Evolutionary conservation across 2,888 invertebrate species (phyloP), one percentile per base, ranked within the genome.

Genomic region (Schizotus pectinicornis): DNA sequence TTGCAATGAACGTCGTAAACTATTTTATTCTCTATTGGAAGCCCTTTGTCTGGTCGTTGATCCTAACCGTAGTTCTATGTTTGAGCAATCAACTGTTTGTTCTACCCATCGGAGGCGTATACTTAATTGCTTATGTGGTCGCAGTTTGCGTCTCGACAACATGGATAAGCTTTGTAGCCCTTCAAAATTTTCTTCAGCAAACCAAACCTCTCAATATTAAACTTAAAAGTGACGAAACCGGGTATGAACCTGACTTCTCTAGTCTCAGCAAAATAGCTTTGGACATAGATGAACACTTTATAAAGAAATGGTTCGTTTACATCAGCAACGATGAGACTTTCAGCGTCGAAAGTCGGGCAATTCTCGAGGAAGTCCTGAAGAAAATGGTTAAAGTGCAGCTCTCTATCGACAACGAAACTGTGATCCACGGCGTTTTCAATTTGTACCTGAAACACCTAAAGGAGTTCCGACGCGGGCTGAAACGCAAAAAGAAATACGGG

Each of bases 391-490:
- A 77, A 50, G 76, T 80, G 56, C 68, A 80, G 55, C 62, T 74
- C 37, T 65, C 75, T 54, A 74, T 82, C 36, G 80, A 81, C 60
- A 77, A 79, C 55, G 73, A 78, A 42, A 75, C 76, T 56, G 63
- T 83, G 34, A 67, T 77, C 7, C 79, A 82, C 59, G 81, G 80
- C 31, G 56, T 79, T 38, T 75, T 85, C 12, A 83, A 85, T 45
- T 79, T 88, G 50, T 75, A 86, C 38, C 78, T 85, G 14, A 82
- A 82, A 43, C 88, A 88, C 70, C 75, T 87, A 11, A 88, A 87
- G 67, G 88, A 88, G 68, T 88, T 86, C 70, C 81, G 83, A 35
- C 84, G 84, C 70, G 82, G 85, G 14, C 62, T 85, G n/a, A 87
- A 86, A 71, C 81, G 85, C 7, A 80, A 81, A 56, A 82, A 84